Percentiles rank a stretch among this genome's conserved stretches.
These are phyloP conservation scores for Calliphora vomitoria DNA, from an alignment of 2,888 invertebrate genomes.

Conservation along the genomic window DNA sequence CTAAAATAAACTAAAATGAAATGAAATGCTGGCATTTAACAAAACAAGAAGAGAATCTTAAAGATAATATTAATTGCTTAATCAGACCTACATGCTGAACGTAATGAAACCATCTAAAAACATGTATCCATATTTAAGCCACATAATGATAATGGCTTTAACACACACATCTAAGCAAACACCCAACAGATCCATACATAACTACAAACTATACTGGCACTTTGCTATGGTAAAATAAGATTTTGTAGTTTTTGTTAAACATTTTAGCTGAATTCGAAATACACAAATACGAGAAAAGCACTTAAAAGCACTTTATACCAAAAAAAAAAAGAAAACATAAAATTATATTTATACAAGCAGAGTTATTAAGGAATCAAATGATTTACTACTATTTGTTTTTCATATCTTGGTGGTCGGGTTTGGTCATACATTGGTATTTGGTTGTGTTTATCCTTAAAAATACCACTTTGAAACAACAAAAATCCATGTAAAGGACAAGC, in stretches of 20 bases:
- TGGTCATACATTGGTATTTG: too few species aligned
- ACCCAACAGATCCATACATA: background rate
- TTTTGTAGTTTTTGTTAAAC: conserved; percentile 5
- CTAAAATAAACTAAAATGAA: background rate
- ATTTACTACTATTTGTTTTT: too few species aligned
- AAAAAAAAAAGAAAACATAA: conserved; percentile 34
- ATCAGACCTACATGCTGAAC: background rate
- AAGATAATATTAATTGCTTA: background rate
- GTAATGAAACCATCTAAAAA: background rate
- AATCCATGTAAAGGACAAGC: too few species aligned
- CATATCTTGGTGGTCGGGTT: too few species aligned
- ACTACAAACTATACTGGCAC: background rate
- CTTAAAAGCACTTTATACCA: conserved; percentile 51
- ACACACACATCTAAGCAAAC: background rate
- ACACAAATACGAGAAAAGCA: conserved; percentile 51
- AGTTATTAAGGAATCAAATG: background rate
- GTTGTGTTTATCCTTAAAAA: too few species aligned
- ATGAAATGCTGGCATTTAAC: background rate
- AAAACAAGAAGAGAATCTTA: background rate
- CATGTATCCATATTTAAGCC: background rate
- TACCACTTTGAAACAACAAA: too few species aligned
- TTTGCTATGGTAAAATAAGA: background rate
- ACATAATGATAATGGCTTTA: conserved; percentile 17
- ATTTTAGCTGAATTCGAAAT: conserved; percentile 36
- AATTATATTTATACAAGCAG: background rate